These are phyloP conservation scores for Leptocoma aspasia DNA, from an alignment of 2,113 vertebrate genomes.

Conservation along the genomic window DNA sequence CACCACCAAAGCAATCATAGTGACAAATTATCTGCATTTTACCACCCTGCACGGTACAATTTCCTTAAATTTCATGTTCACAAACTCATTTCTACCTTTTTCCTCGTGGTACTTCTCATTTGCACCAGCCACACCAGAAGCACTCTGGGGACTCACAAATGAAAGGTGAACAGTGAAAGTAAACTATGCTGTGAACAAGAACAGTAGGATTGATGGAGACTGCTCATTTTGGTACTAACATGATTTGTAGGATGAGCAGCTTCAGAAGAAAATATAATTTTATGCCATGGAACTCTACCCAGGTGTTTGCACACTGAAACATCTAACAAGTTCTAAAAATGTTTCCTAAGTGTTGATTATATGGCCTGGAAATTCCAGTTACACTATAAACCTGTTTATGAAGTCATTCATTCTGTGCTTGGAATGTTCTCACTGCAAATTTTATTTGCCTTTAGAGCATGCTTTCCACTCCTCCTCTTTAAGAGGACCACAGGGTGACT, in stretches of 20 bases:
- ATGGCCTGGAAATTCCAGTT: background rate
- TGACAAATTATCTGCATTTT: background rate
- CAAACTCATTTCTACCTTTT: background rate
- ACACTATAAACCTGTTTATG: background rate
- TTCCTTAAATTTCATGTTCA: background rate
- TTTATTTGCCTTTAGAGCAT: background rate
- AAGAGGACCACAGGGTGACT: background rate
- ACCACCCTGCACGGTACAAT: background rate
- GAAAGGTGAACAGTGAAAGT: background rate
- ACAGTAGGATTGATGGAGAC: background rate
- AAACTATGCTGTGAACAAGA: background rate
- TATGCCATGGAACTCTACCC: background rate
- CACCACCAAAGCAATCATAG: background rate
- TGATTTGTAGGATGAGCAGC: background rate
- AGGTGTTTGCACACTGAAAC: background rate
- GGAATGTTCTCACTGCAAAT: background rate
- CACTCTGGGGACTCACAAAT: background rate
- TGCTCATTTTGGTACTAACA: background rate
- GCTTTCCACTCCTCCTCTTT: background rate
- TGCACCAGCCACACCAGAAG: background rate
- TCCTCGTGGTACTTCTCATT: background rate
- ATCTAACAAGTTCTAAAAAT: background rate
- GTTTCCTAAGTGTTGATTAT: background rate
- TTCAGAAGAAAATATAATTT: conserved; percentile 3
- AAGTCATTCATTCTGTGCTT: background rate